A percentile compares a stretch with the other conserved stretches of the same genome.
These are phyloP conservation scores for Orius insidiosus DNA, from an alignment of 1,140 invertebrate species.

Conservation along the genomic window DNA sequence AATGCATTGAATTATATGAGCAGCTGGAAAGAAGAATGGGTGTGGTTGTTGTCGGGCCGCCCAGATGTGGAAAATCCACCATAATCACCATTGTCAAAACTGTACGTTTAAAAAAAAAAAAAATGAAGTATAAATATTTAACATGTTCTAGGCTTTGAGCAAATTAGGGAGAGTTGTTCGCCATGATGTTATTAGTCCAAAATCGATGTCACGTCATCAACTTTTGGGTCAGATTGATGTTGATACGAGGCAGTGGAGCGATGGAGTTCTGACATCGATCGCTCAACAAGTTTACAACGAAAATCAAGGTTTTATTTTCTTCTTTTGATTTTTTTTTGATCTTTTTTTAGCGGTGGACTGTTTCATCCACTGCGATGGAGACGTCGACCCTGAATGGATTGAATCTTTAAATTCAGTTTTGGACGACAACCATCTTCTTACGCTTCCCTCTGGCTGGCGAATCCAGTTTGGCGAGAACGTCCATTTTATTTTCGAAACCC, in stretches of 20 bases:
- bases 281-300: constrained; percentile 66
- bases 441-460: constrained; percentile 89
- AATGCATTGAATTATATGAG: constrained; percentile 88
- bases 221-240: constrained; percentile 82
- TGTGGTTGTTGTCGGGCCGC: constrained; percentile 88
- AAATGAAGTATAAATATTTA: too few species aligned
- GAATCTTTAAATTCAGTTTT: constrained; percentile 93
- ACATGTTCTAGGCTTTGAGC: constrained; percentile 39
- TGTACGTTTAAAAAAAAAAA: constrained; percentile 25
- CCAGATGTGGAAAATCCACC: constrained; percentile 84
- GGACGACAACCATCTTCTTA: constrained; percentile 85
- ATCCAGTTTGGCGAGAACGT: constrained; percentile 85
- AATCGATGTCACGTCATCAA: constrained; percentile 72
- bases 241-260: constrained; percentile 88
- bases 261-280: constrained; percentile 74
- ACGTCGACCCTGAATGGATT: constrained; percentile 97
- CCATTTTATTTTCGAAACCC: constrained; percentile 95
- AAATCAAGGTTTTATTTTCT: constrained; percentile 43
- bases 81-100: constrained; percentile 63
- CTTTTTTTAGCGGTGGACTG: constrained; percentile 25
- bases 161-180: constrained; percentile 50
- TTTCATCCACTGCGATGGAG: constrained; percentile 95
- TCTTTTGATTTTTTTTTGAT: too few species aligned
- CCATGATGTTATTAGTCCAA: constrained; percentile 80
- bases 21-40: constrained; percentile 92